Evolutionary conservation across 2,113 vertebrate species (phyloP).

Genomic region (Leuciscus idus): DNA sequence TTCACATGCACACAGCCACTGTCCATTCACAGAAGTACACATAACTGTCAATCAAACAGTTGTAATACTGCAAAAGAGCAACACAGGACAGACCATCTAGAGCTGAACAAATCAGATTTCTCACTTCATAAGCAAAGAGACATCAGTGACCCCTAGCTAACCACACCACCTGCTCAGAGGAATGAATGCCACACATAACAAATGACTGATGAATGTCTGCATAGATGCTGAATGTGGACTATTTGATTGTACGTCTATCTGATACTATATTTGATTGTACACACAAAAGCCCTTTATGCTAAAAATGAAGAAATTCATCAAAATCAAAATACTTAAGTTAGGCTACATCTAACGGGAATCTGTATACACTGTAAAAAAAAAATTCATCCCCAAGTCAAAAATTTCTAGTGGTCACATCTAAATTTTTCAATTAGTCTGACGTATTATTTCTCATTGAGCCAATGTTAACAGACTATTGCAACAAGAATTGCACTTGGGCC

Average conservation of each 20-base stretch:
- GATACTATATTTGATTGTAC: not conserved
- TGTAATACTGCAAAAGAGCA: conserved; percentile 3
- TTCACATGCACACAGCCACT: conserved; percentile 45
- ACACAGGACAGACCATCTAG: not conserved
- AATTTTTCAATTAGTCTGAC: too few relatives aligned
- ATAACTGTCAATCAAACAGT: conserved; percentile 2
- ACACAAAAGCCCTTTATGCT: too few relatives aligned
- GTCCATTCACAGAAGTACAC: conserved; percentile 47
- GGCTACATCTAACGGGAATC: too few relatives aligned
- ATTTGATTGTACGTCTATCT: not conserved
- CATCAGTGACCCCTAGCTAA: not conserved
- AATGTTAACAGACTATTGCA: too few relatives aligned
- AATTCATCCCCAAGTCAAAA: too few relatives aligned
- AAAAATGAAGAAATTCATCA: too few relatives aligned
- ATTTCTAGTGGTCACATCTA: too few relatives aligned
- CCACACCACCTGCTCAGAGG: not conserved
- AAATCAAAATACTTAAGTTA: too few relatives aligned
- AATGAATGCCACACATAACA: not conserved
- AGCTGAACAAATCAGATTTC: conserved; percentile 6
- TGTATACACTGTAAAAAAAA: too few relatives aligned
- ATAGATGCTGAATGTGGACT: not conserved
- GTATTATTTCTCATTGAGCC: too few relatives aligned
- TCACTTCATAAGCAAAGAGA: conserved; percentile 1
- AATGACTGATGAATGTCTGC: not conserved
- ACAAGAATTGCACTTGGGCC: too few relatives aligned